Base-by-base conservation (phyloP, 2,113 vertebrate genomes). In the Elgaria multicarinata region DNA sequence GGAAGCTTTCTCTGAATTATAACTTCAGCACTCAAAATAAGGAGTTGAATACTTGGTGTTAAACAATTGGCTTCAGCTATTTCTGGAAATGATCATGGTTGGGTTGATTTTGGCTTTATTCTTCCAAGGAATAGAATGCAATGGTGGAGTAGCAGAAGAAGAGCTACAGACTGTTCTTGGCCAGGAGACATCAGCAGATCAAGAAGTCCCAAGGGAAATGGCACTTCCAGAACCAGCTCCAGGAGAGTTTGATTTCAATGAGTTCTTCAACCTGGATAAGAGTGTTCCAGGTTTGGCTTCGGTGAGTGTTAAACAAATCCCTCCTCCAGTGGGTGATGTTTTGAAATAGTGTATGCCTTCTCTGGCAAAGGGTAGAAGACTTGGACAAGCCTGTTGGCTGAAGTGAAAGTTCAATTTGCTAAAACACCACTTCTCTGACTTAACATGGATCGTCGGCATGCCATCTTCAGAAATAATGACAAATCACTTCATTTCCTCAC, bases 191-290 rank as follows among this genome's bases (percentile, higher is more conserved):
- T 95, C 98, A 92, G 97, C 98, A 66, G 98, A 99, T 95, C 99
- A 99, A 93, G 99, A 99, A 93, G 99, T 99, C 92, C 99, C 98
- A 44, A 98, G 97, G 92, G 97, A 98, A 14, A 96, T 97, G 0
- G 95, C 98, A 77, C 93, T 99, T 67, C 98, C 98, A 20, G 98
- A 99, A 91, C 97, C 98, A 78, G 96, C 98, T 33, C 95, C 97
- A 31, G 98, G 98, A 95, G 99, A 99, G 76, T 99, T 99, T 96
- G 99, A 99, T 97, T 99, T 99, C 97, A 99, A 99, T 93, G 99
- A 99, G 91, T 99, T 99, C 96, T 99, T 99, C 96, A 99, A 99
- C 96, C 96, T 99, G 96, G 99, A 99, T 95, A 99, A 99, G 96
- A 99, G 98, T 6, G 98, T 99, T 97, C 99, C 99, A 88, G 98